phyloP scores from a whole-genome alignment of 2,113 vertebrate genomes.

The Gopherus flavomarginatus region DNA sequence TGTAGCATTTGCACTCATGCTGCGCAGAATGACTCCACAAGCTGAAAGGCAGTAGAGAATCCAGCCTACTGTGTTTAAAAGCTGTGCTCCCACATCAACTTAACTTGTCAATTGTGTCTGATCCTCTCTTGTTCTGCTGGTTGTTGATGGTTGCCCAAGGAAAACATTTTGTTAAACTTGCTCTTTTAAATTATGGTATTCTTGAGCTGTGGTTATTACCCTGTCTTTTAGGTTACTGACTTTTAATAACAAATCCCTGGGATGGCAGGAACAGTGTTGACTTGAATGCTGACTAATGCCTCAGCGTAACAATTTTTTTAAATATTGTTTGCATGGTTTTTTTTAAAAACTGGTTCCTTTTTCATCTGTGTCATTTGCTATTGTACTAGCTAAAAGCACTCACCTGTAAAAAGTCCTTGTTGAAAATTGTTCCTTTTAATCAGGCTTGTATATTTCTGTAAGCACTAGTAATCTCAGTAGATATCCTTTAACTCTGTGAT shows the following conservation, averaged over 20 bases:
- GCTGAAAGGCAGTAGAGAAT: neutral
- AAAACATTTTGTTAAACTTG: neutral
- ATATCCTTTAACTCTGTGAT: neutral
- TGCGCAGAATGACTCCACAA: accelerated
- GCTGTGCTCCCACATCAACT: neutral
- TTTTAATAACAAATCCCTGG: neutral
- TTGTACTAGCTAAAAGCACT: neutral
- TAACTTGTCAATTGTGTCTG: neutral
- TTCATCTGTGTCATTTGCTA: neutral
- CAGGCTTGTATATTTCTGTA: neutral
- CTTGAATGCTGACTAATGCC: neutral
- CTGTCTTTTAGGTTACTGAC: neutral
- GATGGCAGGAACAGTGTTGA: neutral
- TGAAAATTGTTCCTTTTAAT: neutral
- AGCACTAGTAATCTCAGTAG: neutral
- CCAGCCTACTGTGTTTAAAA: neutral
- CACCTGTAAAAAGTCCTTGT: neutral
- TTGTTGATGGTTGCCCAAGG: neutral
- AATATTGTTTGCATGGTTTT: neutral
- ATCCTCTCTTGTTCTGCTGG: neutral
- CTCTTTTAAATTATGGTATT: conserved; percentile 17
- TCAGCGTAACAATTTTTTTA: neutral
- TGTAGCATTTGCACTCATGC: neutral
- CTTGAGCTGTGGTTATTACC: neutral
- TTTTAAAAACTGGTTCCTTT: neutral